A percentile compares a stretch with the other conserved stretches of the same genome.
These are phyloP conservation scores for Eretmocerus hayati DNA, from an alignment of 2,888 invertebrate genomes.

Conservation along the genomic window DNA sequence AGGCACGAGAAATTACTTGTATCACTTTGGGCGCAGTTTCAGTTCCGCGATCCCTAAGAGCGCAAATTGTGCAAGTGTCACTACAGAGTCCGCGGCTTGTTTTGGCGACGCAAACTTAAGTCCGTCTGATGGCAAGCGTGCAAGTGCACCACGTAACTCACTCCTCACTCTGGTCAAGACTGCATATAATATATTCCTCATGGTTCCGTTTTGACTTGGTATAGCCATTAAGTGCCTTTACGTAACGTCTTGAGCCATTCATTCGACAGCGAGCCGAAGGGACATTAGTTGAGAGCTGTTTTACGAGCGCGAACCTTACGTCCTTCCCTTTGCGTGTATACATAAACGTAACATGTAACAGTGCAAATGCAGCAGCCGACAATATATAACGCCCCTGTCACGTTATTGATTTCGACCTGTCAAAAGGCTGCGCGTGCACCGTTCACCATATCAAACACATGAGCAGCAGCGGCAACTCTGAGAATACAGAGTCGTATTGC, in stretches of 20 bases:
- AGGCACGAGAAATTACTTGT: too few species aligned
- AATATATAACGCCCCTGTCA: constrained; percentile 5
- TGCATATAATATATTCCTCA: too few species aligned
- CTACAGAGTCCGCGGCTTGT: too few species aligned
- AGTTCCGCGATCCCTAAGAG: too few species aligned
- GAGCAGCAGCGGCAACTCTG: not conserved
- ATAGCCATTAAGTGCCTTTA: constrained; percentile 10
- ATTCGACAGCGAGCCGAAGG: constrained; percentile 8
- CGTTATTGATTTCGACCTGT: constrained; percentile 17
- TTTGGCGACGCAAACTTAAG: too few species aligned
- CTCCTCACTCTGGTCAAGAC: too few species aligned
- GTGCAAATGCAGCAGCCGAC: too few species aligned
- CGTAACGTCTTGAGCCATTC: constrained; percentile 13
- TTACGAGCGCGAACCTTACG: constrained; percentile 12
- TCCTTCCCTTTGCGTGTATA: not conserved
- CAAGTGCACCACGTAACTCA: too few species aligned
- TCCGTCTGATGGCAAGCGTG: too few species aligned
- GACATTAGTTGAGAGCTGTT: constrained; percentile 10
- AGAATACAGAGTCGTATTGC: too few species aligned
- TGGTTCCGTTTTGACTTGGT: constrained; percentile 8
- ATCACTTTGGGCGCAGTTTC: too few species aligned
- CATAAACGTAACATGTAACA: not conserved
- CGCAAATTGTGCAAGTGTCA: too few species aligned
- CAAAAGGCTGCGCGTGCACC: constrained; percentile 4
- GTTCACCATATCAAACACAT: not conserved